Base-by-base conservation (phyloP, 2,888 invertebrate genomes). In the Xestia xanthographa region DNA sequence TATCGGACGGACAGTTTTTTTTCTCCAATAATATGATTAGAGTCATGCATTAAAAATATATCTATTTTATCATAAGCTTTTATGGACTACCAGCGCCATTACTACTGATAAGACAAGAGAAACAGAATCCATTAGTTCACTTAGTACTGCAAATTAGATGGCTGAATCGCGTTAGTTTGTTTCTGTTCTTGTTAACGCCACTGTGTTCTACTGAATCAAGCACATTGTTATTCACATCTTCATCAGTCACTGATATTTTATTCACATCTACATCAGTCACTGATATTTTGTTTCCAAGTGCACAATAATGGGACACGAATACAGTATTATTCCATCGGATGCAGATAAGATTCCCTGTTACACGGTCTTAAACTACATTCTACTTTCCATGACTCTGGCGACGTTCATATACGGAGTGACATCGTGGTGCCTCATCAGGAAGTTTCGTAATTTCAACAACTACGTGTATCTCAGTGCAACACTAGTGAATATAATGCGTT, bases 401-500 rank as follows among this genome's bases (percentile, higher is more conserved):
- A 34, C 72, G 1, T 71, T 79, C 8, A 14, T 72, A 6, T 78
- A 78, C 26, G 79, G 79, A 67, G 43, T 72, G 48, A 68, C 20
- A 26, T 79, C 79, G 5, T 79, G 79, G 79, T 68, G 43, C 11
- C 26, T 79, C 48, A 65, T 79, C 5, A 68, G 41, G 9, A 78
- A 72, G 20, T 79, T 79, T 8, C 79, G 72, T 8, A 63, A 78
- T 68, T 78, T 78, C 43, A 79, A 67, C 50, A 79, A 79, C 50
- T 79, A 65, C 41, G 72, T 79, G 43, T 78, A 72, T n/a, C 63
- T 79, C 14, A 75, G 48, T 62, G 66, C 76, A 12, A 78, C 66
- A 26, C n/a, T 76, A 20, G 75, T 75, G 50, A 76, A 76, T 48
- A 50, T 76, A 11, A 34, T 76, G 17, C 66, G 76, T n/a, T 48